phyloP scores from a whole-genome alignment of 2,113 vertebrate genomes.

The Silurus asotus region DNA sequence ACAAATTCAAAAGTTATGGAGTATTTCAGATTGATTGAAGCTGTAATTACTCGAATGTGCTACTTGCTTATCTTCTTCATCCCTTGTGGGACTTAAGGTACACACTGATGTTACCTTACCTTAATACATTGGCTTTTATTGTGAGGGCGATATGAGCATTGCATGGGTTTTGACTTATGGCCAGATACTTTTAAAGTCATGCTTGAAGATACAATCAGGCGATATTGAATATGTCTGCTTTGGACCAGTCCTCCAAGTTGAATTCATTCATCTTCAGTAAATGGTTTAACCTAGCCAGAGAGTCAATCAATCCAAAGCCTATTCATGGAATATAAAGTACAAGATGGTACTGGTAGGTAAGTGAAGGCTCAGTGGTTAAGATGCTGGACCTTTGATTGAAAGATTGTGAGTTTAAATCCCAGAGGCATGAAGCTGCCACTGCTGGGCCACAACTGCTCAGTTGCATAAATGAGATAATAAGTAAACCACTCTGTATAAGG shows the following conservation, averaged over 20 bases:
- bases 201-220: neutral
- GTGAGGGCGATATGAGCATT: neutral
- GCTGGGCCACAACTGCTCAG: too few species aligned
- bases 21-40: neutral
- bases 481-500: too few species aligned
- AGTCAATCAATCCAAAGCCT: neutral
- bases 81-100: neutral
- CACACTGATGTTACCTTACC: neutral
- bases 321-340: neutral
- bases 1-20: slow-evolving; percentile 1
- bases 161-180: neutral
- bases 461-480: too few species aligned
- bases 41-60: slow-evolving; percentile 16
- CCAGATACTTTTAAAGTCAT: neutral
- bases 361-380: too few species aligned
- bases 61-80: neutral
- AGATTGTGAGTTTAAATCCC: too few species aligned
- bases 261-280: neutral
- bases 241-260: neutral
- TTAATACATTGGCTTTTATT: neutral
- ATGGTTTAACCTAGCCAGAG: neutral
- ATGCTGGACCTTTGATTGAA: too few species aligned
- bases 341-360: too few species aligned
- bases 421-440: too few species aligned
- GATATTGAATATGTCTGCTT: neutral